phyloP scores from a whole-genome alignment of 2,113 vertebrate species.

The Butorides virescens region DNA sequence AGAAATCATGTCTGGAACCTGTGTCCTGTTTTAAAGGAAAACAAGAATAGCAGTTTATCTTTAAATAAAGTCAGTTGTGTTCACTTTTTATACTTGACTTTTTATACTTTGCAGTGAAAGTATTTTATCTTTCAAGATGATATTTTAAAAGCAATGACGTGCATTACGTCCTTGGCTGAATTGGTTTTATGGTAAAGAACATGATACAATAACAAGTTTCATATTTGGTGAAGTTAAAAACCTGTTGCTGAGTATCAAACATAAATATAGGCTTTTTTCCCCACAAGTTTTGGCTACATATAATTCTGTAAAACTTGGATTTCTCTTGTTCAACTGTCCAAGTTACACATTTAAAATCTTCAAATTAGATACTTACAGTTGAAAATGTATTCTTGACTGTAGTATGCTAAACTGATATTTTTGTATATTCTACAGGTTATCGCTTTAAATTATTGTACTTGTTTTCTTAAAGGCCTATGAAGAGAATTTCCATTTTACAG shows the following conservation, averaged over 20 bases:
- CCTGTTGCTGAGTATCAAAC: background rate
- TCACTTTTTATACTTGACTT: background rate
- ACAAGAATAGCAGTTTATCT: background rate
- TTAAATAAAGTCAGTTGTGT: background rate
- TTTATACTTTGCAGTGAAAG: background rate
- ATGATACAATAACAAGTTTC: background rate
- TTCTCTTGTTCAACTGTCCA: background rate
- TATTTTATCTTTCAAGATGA: background rate
- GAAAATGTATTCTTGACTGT: background rate
- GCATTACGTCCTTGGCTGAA: background rate
- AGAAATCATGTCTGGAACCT: constrained; percentile 60
- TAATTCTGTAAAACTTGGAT: background rate
- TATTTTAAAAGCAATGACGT: background rate
- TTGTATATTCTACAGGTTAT: background rate
- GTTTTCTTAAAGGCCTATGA: background rate
- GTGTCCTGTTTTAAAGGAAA: constrained; percentile 64
- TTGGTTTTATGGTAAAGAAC: background rate
- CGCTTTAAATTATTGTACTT: background rate
- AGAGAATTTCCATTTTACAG: background rate
- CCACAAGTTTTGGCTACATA: background rate
- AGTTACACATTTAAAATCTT: background rate
- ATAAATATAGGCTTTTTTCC: background rate
- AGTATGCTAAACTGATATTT: background rate
- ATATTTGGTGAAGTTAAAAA: background rate
- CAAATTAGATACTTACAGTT: background rate